Evolutionary conservation across 2,888 invertebrate species (phyloP), one percentile per base, ranked within the genome.

Genomic region (Stictocephala bisonia): DNA sequence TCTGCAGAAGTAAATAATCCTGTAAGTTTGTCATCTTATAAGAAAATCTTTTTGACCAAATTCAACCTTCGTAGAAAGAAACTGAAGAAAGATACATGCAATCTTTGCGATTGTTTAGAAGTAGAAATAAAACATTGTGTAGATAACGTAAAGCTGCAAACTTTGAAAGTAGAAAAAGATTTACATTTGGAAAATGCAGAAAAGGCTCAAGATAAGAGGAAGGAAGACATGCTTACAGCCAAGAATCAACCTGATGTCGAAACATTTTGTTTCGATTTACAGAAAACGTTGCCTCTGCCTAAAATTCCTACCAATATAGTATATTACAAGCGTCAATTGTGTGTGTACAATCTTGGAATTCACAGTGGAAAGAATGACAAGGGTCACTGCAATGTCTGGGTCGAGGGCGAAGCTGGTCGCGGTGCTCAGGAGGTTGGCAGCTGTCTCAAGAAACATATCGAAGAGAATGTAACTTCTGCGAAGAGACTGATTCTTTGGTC

Each of bases 251-350:
- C 27, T 22, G 20, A 15, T 53, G 24, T 69, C 18, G 74, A 74
- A 60, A 50, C 24, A n/a, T 20, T 69, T n/a, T 20, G 75, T 2
- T 79, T 78, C 69, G 78, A 81, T 77, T 58, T 80, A 44, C 58
- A 80, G 58, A 79, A 80, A 76, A 79, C 79, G 3, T 71, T 80
- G 27, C 77, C 77, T 29, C 71, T 79, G 15, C 78, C 79, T 26
- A 20, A 76, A 2, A 79, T 81, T 22, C 78, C 79, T 7, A 79
- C 78, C 24, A 78, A 76, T 51, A 73, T 79, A 11, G 71, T 79
- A 9, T 80, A 75, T 68, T 80, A 81, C 68, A 80, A 80, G 71
- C 44, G 81, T n/a, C 80, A 79, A 58, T 72, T 81, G n/a, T 77
- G 76, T 72, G 22, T 80, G 18, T 80, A 79, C 58, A 81, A 81